phyloP scores from a whole-genome alignment of 2,113 vertebrate species.

The Terrapene triunguis region DNA sequence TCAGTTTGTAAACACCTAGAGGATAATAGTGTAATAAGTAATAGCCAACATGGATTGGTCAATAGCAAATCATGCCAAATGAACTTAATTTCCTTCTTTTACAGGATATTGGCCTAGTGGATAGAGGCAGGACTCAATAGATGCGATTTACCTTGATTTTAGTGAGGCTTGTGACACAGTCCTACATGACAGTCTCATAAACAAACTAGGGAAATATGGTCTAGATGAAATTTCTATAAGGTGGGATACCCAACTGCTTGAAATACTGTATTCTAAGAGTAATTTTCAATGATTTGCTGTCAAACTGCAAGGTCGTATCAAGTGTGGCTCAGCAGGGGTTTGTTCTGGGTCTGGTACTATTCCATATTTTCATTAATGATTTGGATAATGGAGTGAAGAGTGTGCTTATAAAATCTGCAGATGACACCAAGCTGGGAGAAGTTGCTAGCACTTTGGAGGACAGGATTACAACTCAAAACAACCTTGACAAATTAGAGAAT shows the following conservation, averaged over 20 bases:
- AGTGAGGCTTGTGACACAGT: not conserved
- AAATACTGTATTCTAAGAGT: not conserved
- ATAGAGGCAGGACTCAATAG: not conserved
- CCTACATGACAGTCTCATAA: not conserved
- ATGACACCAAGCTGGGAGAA: too few relatives aligned
- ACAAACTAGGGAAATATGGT: not conserved
- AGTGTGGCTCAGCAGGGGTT: not conserved
- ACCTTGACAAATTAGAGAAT: too few relatives aligned
- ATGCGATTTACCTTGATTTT: not conserved
- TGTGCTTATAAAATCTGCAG: too few relatives aligned
- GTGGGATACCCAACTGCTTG: not conserved
- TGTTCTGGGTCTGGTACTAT: not conserved
- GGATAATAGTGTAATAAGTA: not conserved
- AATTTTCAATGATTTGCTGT: not conserved
- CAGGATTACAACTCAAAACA: too few relatives aligned
- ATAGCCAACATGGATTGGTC: not conserved
- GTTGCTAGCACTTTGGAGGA: too few relatives aligned
- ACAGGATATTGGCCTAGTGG: not conserved
- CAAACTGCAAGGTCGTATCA: not conserved
- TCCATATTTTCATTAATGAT: too few relatives aligned
- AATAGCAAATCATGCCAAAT: not conserved
- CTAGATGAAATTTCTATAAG: not conserved
- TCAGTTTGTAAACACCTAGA: too few relatives aligned
- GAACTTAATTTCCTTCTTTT: not conserved
- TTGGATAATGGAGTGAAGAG: too few relatives aligned